These are phyloP conservation scores for Lateolabrax maculatus DNA, from an alignment of 2,797 vertebrate species.

Conservation along the genomic window DNA sequence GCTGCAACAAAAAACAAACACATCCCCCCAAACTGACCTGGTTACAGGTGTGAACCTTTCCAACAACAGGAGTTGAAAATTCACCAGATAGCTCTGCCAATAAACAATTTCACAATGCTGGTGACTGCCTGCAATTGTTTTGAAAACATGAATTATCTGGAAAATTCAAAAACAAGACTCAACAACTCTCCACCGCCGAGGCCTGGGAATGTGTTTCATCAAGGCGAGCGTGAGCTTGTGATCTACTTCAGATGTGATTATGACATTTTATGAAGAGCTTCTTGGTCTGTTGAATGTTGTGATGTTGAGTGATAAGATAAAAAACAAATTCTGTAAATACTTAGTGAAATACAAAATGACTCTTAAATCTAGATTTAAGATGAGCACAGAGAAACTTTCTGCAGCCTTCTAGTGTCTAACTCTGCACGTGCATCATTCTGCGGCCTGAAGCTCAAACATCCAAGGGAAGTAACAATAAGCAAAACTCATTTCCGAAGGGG, in stretches of 20 bases:
- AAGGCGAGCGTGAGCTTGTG: too few species aligned
- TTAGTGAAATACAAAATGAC: background rate
- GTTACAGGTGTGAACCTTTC: background rate
- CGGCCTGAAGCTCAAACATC: background rate
- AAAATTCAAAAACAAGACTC: background rate
- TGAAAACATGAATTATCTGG: background rate
- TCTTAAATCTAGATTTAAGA: background rate
- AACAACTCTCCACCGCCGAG: background rate
- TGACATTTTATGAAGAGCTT: background rate
- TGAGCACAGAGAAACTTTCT: background rate
- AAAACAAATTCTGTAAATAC: background rate
- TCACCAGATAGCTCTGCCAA: background rate
- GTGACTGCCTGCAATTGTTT: background rate
- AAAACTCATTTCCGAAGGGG: background rate
- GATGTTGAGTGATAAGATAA: background rate
- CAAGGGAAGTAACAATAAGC: background rate
- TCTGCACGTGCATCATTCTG: background rate
- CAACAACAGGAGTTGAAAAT: background rate
- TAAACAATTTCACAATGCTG: background rate
- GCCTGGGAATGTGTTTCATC: background rate
- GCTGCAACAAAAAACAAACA: slow-evolving; percentile 12
- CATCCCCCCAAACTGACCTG: slow-evolving; percentile 1
- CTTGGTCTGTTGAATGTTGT: background rate
- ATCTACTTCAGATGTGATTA: background rate
- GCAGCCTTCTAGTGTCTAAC: background rate